Base-by-base conservation (phyloP, 2,113 vertebrate species). In the Semicossyphus pulcher region DNA sequence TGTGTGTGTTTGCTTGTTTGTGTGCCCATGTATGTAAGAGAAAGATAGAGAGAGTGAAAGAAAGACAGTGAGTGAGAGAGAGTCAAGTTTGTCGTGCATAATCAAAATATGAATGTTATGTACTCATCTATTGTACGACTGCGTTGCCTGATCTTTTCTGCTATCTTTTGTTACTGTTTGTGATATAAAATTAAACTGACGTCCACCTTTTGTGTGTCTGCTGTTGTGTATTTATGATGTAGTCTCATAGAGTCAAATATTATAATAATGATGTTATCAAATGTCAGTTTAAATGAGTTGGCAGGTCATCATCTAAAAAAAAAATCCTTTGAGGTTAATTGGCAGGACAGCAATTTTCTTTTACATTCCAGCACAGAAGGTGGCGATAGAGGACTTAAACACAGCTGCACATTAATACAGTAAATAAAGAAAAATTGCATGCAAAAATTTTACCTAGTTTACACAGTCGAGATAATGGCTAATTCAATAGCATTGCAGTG, bases 141-240 rank as follows among this genome's bases (percentile, higher is more conserved):
- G 79, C 81, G 73, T 86, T 76, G 78, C 66, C 71, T 88, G 64
- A 89, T 86, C 44, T 85, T 87, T 86, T 78, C 69, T 83, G 62
- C 78, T 85, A 70, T 89, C 58, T 90, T 93, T 93, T 89, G 73
- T 90, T 89, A 90, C 85, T 83, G 76, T 90, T 93, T 90, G 80
- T 77, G 87, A 89, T 88, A 83, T 72, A 84, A 88, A 81, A 87
- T 85, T 88, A 88, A 87, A 89, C 34, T 65, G 60, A 73, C 36
- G 42, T 81, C 83, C 59, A 75, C 60, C 39, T 84, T 78, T 84
- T 77, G 10, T 53, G 51, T 63, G 65, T 80, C 36, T 83, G 53
- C n/a, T 67, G 62, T 63, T 71, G 16, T 41, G 3, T 21, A 9
- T 60, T 64, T 49, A n/a, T 58, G 25, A 31, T 14, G 16, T n/a